Evolutionary conservation across 23 tunicate species (phyloP).

Genomic region (Halocynthia roretzi): DNA sequence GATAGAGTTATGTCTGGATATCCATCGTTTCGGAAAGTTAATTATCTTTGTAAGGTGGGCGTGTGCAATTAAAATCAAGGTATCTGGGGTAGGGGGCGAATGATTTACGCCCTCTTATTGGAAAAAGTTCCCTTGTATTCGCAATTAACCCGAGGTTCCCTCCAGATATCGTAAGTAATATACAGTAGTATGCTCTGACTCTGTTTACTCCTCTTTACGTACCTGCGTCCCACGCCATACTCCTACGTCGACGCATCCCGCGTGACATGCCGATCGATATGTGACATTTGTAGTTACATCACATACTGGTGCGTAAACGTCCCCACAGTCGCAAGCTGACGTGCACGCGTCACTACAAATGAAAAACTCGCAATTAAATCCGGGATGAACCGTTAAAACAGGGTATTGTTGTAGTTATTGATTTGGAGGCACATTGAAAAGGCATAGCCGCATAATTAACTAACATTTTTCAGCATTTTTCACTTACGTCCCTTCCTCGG

Average conservation of each 20-base stretch:
- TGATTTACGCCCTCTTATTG: too few relatives aligned
- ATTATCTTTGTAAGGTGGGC: too few relatives aligned
- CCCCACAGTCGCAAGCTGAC: conserved; percentile 27
- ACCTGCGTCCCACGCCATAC: conserved; percentile 1
- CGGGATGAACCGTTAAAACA: background rate
- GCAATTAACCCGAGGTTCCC: too few relatives aligned
- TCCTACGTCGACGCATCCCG: conserved; percentile 50
- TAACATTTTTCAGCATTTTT: background rate
- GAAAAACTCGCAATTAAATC: background rate
- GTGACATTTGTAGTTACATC: conserved; percentile 62
- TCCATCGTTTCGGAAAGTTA: too few relatives aligned
- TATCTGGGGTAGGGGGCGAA: too few relatives aligned
- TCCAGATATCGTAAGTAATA: too few relatives aligned
- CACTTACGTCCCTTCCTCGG: background rate
- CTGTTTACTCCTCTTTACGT: background rate
- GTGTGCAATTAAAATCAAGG: too few relatives aligned
- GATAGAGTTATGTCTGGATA: too few relatives aligned
- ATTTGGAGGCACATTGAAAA: background rate
- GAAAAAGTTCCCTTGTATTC: too few relatives aligned
- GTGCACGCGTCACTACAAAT: conserved; percentile 3
- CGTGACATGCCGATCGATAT: conserved; percentile 72
- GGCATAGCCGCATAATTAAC: background rate
- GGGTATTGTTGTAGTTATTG: background rate
- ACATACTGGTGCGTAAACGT: conserved; percentile 53
- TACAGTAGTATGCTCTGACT: too few relatives aligned